Base-by-base conservation (phyloP, 2,113 vertebrate genomes). In the Xiphophorus couchianus region DNA sequence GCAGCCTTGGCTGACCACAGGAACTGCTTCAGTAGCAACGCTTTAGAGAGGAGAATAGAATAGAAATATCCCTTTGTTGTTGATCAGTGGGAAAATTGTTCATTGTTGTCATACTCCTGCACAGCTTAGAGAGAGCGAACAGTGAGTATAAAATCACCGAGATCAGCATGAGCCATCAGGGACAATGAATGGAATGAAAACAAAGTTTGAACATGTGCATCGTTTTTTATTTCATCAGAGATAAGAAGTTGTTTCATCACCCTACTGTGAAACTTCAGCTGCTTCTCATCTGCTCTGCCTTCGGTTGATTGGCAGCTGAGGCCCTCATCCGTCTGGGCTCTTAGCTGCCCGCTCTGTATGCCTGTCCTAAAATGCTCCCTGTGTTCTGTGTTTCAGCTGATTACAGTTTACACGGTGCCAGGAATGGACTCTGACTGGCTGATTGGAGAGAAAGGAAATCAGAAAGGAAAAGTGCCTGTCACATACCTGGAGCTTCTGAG, bases 391-490 rank as follows among this genome's bases (percentile, higher is more conserved):
- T 90, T 84, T 0, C 91, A 99, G 97, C 94, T 99, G 76, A 97
- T 99, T 87, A 99, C 96, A 0, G 97, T 99, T 88, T 98, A 98
- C 94, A 98, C 97, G 39, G 92, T 98, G 79, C 97, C 96, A 0
- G 97, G 97, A 69, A 98, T 99, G 97, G 97, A 99, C 84, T 97
- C 96, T 0, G 97, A 99, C 83, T 99, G 97, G 97, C 96, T 99
- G 80, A 89, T 99, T 25, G 97, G 97, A 62, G 97, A 99, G 91
- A 91, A 95, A 78, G 97, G 97, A 51, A 97, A 97, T 89, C 95
- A 96, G 91, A 98, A 97, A 85, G 97, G 97, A 78, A 99, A 96
- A 85, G 97, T 99, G 83, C 97, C 97, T 0, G 97, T 98, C 85
- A 99, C 97, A 68, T 99, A 99, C 93, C 91, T 99, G 94, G 97